A percentile compares a stretch with the other conserved stretches of the same genome.
phyloP scores from a whole-genome alignment of 1,140 invertebrate genomes.

The Eriosoma lanigerum region DNA sequence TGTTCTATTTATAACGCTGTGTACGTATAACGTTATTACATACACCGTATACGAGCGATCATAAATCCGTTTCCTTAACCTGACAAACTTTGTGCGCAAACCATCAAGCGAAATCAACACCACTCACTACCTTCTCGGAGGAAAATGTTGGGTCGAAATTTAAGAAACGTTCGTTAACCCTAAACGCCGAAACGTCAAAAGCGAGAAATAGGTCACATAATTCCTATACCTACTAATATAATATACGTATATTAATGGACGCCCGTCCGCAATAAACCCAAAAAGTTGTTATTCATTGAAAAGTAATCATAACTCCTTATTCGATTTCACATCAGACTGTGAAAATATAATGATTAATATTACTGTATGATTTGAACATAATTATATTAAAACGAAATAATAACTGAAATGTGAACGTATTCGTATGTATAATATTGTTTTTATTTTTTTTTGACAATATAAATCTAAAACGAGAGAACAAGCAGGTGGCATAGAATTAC shows the following conservation, averaged over 20 bases:
- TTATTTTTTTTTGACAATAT: background rate
- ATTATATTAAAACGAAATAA: background rate
- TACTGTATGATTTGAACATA: too few species aligned
- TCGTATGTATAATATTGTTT: too few species aligned
- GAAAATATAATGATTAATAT: background rate
- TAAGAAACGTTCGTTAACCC: constrained; percentile 9
- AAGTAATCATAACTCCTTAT: background rate
- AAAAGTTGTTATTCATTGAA: background rate
- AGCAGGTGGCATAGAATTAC: background rate
- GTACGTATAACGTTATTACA: background rate
- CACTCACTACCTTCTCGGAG: background rate
- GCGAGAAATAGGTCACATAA: background rate
- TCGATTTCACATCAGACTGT: background rate
- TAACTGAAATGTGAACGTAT: background rate
- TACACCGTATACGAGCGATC: too few species aligned
- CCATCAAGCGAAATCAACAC: constrained; percentile 22
- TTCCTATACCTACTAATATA: background rate
- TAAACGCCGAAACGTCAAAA: constrained; percentile 24
- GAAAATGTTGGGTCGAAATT: constrained; percentile 1
- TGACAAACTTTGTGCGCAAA: background rate
- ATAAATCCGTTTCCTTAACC: background rate
- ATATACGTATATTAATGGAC: background rate
- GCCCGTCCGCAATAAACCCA: background rate
- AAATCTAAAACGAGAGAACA: background rate
- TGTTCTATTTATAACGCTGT: background rate